These are phyloP conservation scores for Anoplolepis gracilipes DNA, from an alignment of 1,140 invertebrate genomes.

Conservation along the genomic window DNA sequence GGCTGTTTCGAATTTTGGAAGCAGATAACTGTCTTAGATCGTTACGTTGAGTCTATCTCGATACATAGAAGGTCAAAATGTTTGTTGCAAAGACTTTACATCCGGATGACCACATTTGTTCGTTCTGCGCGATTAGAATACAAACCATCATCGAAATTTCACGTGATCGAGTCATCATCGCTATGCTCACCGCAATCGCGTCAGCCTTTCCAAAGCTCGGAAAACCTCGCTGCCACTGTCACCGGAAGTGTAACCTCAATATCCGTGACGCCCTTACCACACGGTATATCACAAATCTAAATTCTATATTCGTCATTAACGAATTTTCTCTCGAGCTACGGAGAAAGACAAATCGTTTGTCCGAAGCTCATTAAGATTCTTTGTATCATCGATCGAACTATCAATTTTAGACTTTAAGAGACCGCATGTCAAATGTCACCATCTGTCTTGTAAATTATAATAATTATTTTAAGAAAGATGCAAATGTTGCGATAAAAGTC, in stretches of 20 bases:
- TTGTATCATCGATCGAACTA: not conserved
- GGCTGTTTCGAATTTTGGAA: not conserved
- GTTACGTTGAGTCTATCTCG: not conserved
- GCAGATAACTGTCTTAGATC: not conserved
- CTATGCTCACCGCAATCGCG: slow-evolving; percentile 19
- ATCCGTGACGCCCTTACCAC: slow-evolving; percentile 29
- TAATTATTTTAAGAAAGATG: not conserved
- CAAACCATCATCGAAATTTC: slow-evolving; percentile 14
- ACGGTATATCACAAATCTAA: not conserved
- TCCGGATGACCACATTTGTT: not conserved
- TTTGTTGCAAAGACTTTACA: not conserved
- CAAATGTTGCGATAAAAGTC: not conserved
- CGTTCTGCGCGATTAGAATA: slow-evolving; percentile 1
- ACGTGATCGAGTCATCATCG: not conserved
- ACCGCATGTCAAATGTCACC: too few relatives aligned
- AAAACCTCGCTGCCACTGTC: slow-evolving; percentile 13
- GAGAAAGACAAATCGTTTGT: not conserved
- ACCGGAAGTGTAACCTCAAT: slow-evolving; percentile 58
- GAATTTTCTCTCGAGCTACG: not conserved
- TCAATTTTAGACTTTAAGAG: not conserved
- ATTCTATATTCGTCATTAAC: not conserved
- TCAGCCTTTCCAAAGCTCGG: slow-evolving; percentile 30
- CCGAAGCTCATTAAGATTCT: not conserved
- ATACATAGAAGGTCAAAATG: not conserved
- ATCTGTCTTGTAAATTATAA: too few relatives aligned